phyloP scores from a whole-genome alignment of 1,140 invertebrate genomes.

The Aphaenogaster rudis region DNA sequence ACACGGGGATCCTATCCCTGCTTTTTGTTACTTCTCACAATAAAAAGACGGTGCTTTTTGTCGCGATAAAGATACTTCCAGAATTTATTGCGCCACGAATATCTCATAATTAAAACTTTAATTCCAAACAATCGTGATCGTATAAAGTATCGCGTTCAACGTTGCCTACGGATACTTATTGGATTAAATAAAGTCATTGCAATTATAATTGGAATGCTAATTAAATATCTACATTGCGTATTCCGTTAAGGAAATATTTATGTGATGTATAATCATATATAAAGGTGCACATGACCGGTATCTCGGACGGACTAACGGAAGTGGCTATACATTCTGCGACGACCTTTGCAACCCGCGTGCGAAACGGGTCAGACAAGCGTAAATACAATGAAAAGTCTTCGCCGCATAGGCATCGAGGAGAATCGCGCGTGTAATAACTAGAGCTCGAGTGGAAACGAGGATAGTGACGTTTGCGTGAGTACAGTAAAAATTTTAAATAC shows the following conservation, averaged over 20 bases:
- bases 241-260: slow-evolving; percentile 1
- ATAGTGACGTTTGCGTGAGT: slow-evolving; percentile 46
- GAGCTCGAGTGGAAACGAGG: slow-evolving; percentile 65
- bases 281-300: neutral
- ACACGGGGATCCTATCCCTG: neutral
- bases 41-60: slow-evolving; percentile 32
- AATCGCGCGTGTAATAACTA: slow-evolving; percentile 58
- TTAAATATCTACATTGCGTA: slow-evolving; percentile 18
- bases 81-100: neutral
- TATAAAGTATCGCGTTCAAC: neutral
- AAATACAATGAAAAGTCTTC: slow-evolving; percentile 68
- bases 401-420: slow-evolving; percentile 45
- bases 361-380: slow-evolving; percentile 67
- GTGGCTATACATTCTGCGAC: slow-evolving; percentile 46
- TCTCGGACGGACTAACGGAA: slow-evolving; percentile 69
- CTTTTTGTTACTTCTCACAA: slow-evolving; percentile 2
- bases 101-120: slow-evolving; percentile 31
- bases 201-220: slow-evolving; percentile 42
- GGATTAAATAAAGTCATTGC: neutral
- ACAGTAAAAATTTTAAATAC: slow-evolving; percentile 64
- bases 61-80: slow-evolving; percentile 4
- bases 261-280: neutral
- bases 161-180: neutral
- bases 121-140: neutral
- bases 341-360: slow-evolving; percentile 66